Conservation (phyloP, 2,888 invertebrate species). For the Volucella inanis region DNA sequence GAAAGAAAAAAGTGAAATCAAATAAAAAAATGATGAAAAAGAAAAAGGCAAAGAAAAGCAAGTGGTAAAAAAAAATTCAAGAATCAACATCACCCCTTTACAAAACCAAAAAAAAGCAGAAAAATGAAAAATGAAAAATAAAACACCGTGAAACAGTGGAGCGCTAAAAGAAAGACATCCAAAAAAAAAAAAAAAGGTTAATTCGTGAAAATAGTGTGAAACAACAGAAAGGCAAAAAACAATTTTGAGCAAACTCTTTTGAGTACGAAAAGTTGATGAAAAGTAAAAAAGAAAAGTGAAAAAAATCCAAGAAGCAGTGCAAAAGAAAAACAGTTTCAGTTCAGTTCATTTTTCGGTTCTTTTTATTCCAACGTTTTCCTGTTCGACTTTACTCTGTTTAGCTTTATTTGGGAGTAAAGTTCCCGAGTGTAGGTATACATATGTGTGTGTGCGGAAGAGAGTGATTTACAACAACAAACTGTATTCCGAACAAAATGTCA, state of each 20-base stretch:
- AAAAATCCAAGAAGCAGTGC: conserved; percentile 22
- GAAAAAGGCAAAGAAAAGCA: conserved; percentile 48
- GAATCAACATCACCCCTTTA: conserved; percentile 9
- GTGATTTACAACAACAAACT: conserved; percentile 52
- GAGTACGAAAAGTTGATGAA: conserved; percentile 30
- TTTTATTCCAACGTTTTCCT: neutral
- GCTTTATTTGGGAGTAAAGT: conserved; percentile 25
- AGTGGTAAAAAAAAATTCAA: conserved; percentile 18
- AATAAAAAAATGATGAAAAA: conserved; percentile 50
- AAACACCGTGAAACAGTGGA: neutral
- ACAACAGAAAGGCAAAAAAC: neutral
- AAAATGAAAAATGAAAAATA: conserved; percentile 7
- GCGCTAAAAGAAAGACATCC: conserved; percentile 20
- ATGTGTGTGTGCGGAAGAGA: conserved; percentile 43
- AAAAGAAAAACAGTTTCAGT: conserved; percentile 48
- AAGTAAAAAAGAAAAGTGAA: conserved; percentile 7
- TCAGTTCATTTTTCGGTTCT: conserved; percentile 4
- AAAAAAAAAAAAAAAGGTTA: conserved; percentile 22
- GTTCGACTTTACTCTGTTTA: conserved; percentile 25
- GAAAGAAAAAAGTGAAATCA: conserved; percentile 9
- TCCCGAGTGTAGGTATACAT: conserved; percentile 26
- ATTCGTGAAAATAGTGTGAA: conserved; percentile 9
- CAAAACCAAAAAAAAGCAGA: conserved; percentile 24
- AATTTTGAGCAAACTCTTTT: conserved; percentile 7
- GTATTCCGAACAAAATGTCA: conserved; percentile 81